A percentile compares a stretch with the other conserved stretches of the same genome.
These are phyloP conservation scores for Melanotaenia duboulayi DNA, from an alignment of 2,113 vertebrate species.

Conservation along the genomic window DNA sequence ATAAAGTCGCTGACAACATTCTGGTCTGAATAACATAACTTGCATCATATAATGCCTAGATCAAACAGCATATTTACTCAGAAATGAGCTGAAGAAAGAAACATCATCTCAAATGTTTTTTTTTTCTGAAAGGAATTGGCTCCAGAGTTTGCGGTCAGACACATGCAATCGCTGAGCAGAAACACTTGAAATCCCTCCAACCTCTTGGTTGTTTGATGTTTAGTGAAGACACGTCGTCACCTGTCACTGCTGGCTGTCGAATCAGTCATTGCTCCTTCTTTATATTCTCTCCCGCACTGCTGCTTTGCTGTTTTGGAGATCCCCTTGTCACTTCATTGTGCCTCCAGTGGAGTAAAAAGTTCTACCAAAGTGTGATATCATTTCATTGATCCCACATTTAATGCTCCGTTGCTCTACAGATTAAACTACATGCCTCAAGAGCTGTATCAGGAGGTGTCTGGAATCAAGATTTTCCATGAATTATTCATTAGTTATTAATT, in stretches of 20 bases:
- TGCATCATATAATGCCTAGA: slow-evolving; percentile 4
- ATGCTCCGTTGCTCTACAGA: slow-evolving; percentile 55
- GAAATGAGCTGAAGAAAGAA: slow-evolving; percentile 5
- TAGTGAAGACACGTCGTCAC: slow-evolving; percentile 38
- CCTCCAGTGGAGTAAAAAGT: slow-evolving; percentile 57
- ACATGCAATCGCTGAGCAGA: slow-evolving; percentile 16
- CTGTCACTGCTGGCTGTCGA: slow-evolving; percentile 61
- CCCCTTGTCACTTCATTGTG: slow-evolving; percentile 45
- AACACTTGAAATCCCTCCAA: slow-evolving; percentile 39
- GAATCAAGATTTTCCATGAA: slow-evolving; percentile 40
- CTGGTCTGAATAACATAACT: slow-evolving; percentile 3
- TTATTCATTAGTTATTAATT: slow-evolving; percentile 44
- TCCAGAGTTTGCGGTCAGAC: slow-evolving; percentile 48
- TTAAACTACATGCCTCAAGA: slow-evolving; percentile 54
- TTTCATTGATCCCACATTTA: slow-evolving; percentile 61
- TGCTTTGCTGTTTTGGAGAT: slow-evolving; percentile 49
- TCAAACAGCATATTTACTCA: slow-evolving; percentile 8
- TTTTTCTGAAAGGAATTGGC: not conserved
- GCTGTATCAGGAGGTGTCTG: slow-evolving; percentile 40
- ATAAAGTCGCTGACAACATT: not conserved
- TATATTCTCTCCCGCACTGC: slow-evolving; percentile 49
- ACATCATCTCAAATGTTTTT: not conserved
- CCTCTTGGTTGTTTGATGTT: slow-evolving; percentile 42
- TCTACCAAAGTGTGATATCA: slow-evolving; percentile 63
- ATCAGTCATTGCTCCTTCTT: slow-evolving; percentile 52